phyloP scores from a whole-genome alignment of 2,888 invertebrate species.

The Pollenia amentaria region DNA sequence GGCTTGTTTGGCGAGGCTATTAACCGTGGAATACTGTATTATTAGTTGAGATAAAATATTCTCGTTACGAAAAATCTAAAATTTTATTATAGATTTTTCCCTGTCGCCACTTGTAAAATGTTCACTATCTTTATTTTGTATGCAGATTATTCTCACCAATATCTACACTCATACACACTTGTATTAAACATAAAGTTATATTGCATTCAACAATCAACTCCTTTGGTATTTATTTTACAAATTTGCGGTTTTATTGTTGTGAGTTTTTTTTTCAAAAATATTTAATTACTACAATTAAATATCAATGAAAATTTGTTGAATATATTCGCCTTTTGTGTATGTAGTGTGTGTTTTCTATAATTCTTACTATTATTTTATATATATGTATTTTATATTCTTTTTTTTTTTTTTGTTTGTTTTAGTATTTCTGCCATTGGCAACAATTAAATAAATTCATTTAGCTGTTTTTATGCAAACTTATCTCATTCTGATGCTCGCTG shows the following conservation, averaged over 20 bases:
- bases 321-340: slow-evolving; percentile 24
- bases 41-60: neutral
- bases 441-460: slow-evolving; percentile 58
- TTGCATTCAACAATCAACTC: slow-evolving; percentile 53
- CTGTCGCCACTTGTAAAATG: slow-evolving; percentile 8
- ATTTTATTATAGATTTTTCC: neutral
- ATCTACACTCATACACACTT: neutral
- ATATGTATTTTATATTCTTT: neutral
- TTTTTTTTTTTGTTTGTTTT: neutral
- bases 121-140: neutral
- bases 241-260: slow-evolving; percentile 68
- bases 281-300: slow-evolving; percentile 67
- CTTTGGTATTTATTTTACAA: slow-evolving; percentile 63
- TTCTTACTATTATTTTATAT: slow-evolving; percentile 5
- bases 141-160: slow-evolving; percentile 32
- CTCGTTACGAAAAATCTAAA: neutral
- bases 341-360: neutral
- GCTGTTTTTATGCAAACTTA: slow-evolving; percentile 54
- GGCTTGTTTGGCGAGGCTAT: no score
- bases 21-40: no score
- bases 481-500: slow-evolving; percentile 48
- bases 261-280: slow-evolving; percentile 27
- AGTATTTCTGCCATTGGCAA: slow-evolving; percentile 56
- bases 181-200: neutral
- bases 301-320: slow-evolving; percentile 63